phyloP scores from a whole-genome alignment of 2,888 invertebrate species.

The Eugnorisma glareosa region DNA sequence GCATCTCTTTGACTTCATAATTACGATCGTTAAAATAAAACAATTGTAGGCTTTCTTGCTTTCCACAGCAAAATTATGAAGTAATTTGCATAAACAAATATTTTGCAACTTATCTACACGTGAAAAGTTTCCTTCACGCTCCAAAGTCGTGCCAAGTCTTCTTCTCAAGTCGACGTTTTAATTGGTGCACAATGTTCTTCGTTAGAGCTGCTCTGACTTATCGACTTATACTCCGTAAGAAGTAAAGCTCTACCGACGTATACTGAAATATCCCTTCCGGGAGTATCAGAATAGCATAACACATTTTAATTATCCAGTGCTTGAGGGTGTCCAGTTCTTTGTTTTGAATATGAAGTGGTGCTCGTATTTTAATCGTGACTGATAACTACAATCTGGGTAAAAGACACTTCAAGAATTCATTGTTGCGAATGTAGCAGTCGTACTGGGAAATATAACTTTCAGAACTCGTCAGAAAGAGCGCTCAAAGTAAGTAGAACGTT shows the following conservation, averaged over 20 bases:
- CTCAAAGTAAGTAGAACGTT: background rate
- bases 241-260: background rate
- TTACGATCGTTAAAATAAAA: background rate
- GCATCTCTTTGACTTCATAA: background rate
- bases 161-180: conserved; percentile 18
- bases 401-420: conserved; percentile 14
- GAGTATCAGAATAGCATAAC: background rate
- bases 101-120: background rate
- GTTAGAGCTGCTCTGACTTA: conserved; percentile 5
- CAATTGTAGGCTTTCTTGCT: background rate
- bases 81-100: background rate
- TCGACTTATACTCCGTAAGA: background rate
- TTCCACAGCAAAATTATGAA: background rate
- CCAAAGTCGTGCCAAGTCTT: background rate
- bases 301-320: background rate
- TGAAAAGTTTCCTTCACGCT: background rate
- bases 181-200: conserved; percentile 16
- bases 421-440: background rate
- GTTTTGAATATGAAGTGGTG: conserved; percentile 21
- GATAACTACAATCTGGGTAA: background rate
- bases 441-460: background rate
- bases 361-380: background rate
- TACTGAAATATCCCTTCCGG: conserved; percentile 1
- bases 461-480: background rate
- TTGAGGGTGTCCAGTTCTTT: conserved; percentile 4